A percentile compares a stretch with the other conserved stretches of the same genome.
Evolutionary conservation across 2,888 invertebrate genomes (phyloP).

Genomic region (Drosophila eohydei): DNA sequence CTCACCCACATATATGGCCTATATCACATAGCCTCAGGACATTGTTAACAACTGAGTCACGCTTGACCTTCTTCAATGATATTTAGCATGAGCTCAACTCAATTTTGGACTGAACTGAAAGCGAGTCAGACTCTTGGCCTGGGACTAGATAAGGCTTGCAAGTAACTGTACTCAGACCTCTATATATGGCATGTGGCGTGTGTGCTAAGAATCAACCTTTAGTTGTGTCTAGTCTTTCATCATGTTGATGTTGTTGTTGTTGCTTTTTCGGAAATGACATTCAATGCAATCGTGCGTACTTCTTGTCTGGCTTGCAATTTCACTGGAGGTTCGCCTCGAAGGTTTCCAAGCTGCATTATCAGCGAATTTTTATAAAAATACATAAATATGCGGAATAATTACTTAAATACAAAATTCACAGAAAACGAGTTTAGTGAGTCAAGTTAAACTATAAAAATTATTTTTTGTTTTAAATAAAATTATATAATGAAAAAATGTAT

Average conservation of each 20-base stretch:
- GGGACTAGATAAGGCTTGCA: background rate
- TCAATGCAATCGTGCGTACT: slow-evolving; percentile 19
- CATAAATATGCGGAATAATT: background rate
- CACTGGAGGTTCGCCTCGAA: slow-evolving; percentile 13
- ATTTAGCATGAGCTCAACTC: no score
- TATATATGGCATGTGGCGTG: background rate
- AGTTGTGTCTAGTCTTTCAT: background rate
- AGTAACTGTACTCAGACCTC: background rate
- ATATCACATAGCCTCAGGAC: background rate
- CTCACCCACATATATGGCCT: background rate
- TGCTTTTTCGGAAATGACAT: slow-evolving; percentile 32
- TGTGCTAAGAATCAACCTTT: background rate
- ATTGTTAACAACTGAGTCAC: background rate
- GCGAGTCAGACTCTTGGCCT: background rate
- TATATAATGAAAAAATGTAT: no score
- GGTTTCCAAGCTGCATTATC: slow-evolving; percentile 32
- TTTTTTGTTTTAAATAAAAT: no score
- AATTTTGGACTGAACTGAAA: no score
- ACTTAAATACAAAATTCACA: background rate
- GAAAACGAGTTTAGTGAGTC: background rate
- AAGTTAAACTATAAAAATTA: no score
- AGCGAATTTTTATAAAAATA: slow-evolving; percentile 16
- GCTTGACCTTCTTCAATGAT: background rate
- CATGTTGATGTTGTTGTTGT: background rate
- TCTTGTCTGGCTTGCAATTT: slow-evolving; percentile 29